Evolutionary conservation across 2,888 invertebrate species (phyloP).

Genomic region (Cistogaster globosa): DNA sequence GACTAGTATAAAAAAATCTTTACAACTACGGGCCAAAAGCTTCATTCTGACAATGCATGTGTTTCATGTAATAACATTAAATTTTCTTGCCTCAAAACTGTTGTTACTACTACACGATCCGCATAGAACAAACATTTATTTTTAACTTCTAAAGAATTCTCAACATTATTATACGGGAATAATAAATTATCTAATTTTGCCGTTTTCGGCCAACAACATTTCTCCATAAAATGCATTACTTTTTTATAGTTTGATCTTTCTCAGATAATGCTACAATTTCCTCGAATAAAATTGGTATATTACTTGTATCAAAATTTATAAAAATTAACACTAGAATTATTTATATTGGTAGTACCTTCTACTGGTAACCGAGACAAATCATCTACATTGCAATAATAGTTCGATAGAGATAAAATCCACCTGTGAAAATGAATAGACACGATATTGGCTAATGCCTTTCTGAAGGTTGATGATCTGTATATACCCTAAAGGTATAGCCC

Average conservation of each 20-base stretch:
- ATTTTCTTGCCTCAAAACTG: no score
- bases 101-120: neutral
- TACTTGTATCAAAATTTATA: no score
- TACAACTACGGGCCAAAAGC: constrained; percentile 14
- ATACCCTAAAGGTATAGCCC: constrained; percentile 53
- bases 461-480: constrained; percentile 52
- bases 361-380: no score
- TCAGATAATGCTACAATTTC: no score
- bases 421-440: constrained; percentile 57
- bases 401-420: constrained; percentile 61
- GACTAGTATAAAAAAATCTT: constrained; percentile 18
- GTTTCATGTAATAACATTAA: no score
- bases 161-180: no score
- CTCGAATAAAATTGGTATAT: no score
- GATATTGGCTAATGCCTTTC: constrained; percentile 56
- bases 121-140: no score
- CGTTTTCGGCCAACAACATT: constrained; percentile 7
- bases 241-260: constrained; percentile 1
- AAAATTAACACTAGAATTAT: constrained; percentile 9
- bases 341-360: no score
- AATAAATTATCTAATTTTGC: no score
- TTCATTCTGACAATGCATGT: neutral
- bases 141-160: no score
- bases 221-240: neutral
- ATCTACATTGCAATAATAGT: constrained; percentile 62